These are phyloP conservation scores for Melipona quadrifasciata DNA, from an alignment of 1,140 invertebrate species.

Conservation along the genomic window DNA sequence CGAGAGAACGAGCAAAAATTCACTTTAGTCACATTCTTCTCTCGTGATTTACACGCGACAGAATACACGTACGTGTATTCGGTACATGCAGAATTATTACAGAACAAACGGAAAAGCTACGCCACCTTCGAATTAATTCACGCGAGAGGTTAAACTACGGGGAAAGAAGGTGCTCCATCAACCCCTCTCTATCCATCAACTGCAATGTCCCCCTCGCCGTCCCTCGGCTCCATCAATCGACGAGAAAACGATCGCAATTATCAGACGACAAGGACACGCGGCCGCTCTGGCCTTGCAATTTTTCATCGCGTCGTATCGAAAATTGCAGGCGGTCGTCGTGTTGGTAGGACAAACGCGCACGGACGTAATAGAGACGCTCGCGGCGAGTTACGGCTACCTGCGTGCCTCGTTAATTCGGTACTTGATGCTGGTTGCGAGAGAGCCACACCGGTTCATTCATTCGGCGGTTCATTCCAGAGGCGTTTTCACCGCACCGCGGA, in stretches of 20 bases:
- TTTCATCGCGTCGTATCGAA: constrained; percentile 23
- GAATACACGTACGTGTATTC: not conserved
- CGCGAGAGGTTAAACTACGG: not conserved
- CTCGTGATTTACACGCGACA: not conserved
- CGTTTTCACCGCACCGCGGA: constrained; percentile 19
- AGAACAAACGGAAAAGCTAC: not conserved
- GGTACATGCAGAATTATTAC: too few relatives aligned
- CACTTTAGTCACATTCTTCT: not conserved
- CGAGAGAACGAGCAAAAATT: not conserved
- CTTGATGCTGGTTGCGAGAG: constrained; percentile 49
- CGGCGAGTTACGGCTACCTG: constrained; percentile 56
- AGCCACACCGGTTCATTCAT: constrained; percentile 62
- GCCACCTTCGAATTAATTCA: not conserved
- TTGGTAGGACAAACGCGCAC: not conserved
- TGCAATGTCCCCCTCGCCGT: not conserved
- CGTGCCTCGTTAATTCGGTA: constrained; percentile 66
- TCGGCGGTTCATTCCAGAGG: constrained; percentile 37
- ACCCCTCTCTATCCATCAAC: not conserved
- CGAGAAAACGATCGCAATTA: not conserved
- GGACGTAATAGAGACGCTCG: constrained; percentile 63
- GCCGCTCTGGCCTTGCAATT: not conserved
- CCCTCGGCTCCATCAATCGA: not conserved
- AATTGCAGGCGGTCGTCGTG: not conserved
- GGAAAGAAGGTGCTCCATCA: not conserved
- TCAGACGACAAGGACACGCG: not conserved